Evolutionary conservation across 2,888 invertebrate species (phyloP).

Genomic region (Ctenicera cuprea): DNA sequence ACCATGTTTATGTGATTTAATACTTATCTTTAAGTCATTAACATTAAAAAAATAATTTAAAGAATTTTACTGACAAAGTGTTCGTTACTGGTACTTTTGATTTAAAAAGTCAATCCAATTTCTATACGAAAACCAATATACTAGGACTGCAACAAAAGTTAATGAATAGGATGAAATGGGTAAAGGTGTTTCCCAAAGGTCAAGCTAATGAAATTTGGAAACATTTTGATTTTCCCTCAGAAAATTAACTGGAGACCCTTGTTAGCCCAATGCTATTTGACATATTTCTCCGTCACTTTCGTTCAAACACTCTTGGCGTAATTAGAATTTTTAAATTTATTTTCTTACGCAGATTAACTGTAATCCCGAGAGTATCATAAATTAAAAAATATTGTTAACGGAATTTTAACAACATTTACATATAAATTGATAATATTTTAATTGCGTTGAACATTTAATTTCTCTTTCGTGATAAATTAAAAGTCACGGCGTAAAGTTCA

Average conservation of each 20-base stretch:
- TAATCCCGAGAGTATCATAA: not conserved
- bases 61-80: no score
- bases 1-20: no score
- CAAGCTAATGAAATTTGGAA: slow-evolving; percentile 26
- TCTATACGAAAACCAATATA: no score
- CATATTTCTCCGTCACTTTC: not conserved
- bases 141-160: not conserved
- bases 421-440: no score
- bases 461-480: no score
- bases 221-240: slow-evolving; percentile 27
- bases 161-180: slow-evolving; percentile 24
- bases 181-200: slow-evolving; percentile 22
- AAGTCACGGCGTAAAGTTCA: no score
- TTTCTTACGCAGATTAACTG: not conserved
- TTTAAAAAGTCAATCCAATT: no score
- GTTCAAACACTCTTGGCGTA: not conserved
- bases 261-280: slow-evolving; percentile 10
- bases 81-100: no score
- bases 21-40: no score
- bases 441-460: no score
- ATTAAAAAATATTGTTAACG: not conserved
- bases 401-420: not conserved
- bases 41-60: no score
- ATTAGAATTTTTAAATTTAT: slow-evolving; percentile 8
- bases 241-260: slow-evolving; percentile 23